Base-by-base conservation (phyloP, 2,797 vertebrate species). In the Macroramphosus scolopax region DNA sequence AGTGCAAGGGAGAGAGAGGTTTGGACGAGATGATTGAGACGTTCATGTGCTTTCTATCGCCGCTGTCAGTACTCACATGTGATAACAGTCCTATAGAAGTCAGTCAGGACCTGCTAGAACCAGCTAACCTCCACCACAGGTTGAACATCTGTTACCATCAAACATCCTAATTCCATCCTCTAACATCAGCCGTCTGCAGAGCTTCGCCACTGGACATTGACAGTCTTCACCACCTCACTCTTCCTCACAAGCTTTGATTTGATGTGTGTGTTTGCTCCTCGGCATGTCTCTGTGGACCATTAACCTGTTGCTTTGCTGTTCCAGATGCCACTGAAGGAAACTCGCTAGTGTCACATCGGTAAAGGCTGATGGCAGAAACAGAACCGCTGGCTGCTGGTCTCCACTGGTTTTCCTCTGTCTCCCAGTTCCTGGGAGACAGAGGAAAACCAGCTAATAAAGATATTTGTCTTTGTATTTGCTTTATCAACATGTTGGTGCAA, bases 231-330 rank as follows among this genome's bases (percentile, higher is more conserved):
- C 36, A 50, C 50, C 10, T 61, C 35, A 47, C 62, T 54, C 12
- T 30, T 26, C 16, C 30, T 24, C n/a, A 25, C 51, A 31, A 25
- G 42, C 77, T 51, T 61, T n/a, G 22, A 32, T 44, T 58, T 65
- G 8, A 38, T 67, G 59, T n/a, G n/a, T n/a, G n/a, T n/a, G 70
- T 50, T 51, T 51, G 76, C 77, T 77, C 25, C 75, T 65, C 63
- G 68, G 78, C 83, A 70, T 58, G 84, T 86, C 69, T 82, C 72
- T 22, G 75, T 87, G 87, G 89, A 76, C 89, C 91, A 95, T 93
- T 98, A 97, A 98, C 93, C 85, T 91, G 89, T 99, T 98, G 95
- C 95, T 91, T 97, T 98, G 95, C 95, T 93, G 90, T 94, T 95
- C 89, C 95, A 98, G 96, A 98, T 96, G 74, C 87, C 85, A 71